Base-by-base conservation (phyloP, 2,888 invertebrate species). In the Frankliniella fusca region DNA sequence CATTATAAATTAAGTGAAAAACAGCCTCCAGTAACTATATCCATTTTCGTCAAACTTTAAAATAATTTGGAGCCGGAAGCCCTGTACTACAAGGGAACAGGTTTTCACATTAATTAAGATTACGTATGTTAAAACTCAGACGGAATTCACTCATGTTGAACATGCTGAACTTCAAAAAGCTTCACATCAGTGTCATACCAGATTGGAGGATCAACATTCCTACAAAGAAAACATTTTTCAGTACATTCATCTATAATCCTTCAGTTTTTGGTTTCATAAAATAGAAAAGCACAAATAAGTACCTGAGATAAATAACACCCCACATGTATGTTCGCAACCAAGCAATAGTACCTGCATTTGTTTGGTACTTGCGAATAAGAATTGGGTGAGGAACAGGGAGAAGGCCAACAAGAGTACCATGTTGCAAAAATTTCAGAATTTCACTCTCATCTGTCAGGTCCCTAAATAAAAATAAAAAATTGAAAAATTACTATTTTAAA, bases 321-420 rank as follows among this genome's bases (percentile, higher is more conserved):
- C 99, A 99, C 93, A 99, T 96, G 88, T 99, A 99, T 0, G 99
- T 99, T 82, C 99, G 91, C 90, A 99, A 99, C 99, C 99, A 99
- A 86, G 98, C 97, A 48, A 98, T 98, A 0, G 99, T 99, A 84
- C 98, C 99, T 65, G 95, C 93, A 90, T 99, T 99, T 81, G 99
- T 98, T 89, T 99, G 99, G 90, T 99, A 99, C 90, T 99, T 97
- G 86, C 99, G 92, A 87, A 99, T 99, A 84, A 99, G 92, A 88
- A 99, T 99, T 12, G 99, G 99, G 90, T 99, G 99, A 10, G 99
- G 99, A 82, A 99, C 99, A 0, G 99, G 99, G 85, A 99, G 90
- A 82, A 99, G 90, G 0, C 99, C 99, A 76, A 99, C 99, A 85
- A 99, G 90, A 0, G 99, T 99, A 83, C 99, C 99, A 89, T 99